A percentile compares a stretch with the other conserved stretches of the same genome.
Evolutionary conservation across 2,113 vertebrate species (phyloP).

Genomic region (Malurus melanocephalus): DNA sequence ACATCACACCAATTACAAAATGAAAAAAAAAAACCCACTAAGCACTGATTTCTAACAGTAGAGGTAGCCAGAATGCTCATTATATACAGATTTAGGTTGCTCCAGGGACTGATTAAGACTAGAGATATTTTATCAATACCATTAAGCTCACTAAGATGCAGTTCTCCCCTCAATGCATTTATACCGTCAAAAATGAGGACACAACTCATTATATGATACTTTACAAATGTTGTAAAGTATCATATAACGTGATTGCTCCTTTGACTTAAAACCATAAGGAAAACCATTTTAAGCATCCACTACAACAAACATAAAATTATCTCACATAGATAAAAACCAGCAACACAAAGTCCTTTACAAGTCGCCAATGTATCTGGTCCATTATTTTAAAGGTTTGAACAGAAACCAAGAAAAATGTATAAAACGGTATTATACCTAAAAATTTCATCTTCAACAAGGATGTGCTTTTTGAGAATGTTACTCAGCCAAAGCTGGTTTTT

Average conservation of each 20-base stretch:
- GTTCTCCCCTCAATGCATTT: background rate
- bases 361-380: rapidly evolving
- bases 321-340: background rate
- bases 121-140: conserved; percentile 33
- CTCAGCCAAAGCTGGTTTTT: background rate
- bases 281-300: background rate
- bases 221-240: background rate
- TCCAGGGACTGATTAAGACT: conserved; percentile 33
- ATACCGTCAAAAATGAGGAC: background rate
- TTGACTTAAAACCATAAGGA: background rate
- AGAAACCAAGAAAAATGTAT: background rate
- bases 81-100: conserved; percentile 49
- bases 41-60: conserved; percentile 10
- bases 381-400: background rate
- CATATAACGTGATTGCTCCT: background rate
- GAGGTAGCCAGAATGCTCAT: conserved; percentile 40
- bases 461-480: background rate
- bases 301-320: background rate
- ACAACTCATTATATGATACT: background rate
- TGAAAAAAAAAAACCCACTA: background rate
- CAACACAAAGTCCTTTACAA: background rate
- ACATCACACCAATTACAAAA: conserved; percentile 24
- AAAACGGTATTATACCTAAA: background rate
- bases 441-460: background rate
- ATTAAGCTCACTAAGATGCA: conserved; percentile 18